Evolutionary conservation across 1,140 invertebrate genomes (phyloP), one percentile per base, ranked within the genome.

Genomic region (Chelonus insularis): DNA sequence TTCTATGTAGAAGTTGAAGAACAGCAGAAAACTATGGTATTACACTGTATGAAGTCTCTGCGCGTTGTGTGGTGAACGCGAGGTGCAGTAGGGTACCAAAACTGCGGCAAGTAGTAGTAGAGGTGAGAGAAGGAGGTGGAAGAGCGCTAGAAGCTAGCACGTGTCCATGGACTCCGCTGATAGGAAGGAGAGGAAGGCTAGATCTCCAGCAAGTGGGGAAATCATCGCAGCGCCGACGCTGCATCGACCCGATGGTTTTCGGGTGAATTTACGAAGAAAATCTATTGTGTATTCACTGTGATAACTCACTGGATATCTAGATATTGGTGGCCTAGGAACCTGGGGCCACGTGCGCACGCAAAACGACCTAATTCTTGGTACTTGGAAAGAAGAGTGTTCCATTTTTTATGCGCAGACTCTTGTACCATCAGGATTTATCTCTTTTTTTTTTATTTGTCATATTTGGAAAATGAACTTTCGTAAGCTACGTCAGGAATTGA

Each of bases 171-270:
- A n/a, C 37, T 11, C 18, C 34, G 21, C 37, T 29, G 18, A 55
- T 7, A 54, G 29, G 50, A 36, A 36, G 16, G 34, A 20, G 14
- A n/a, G 11, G 29, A 14, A 29, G n/a, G 6, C 25, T 52, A 11
- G 50, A 52, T 25, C 25, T 21, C n/a, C 32, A 32, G 39, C 29
- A 29, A 37, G 37, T 57, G 37, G 32, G 34, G 34, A 54, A 37
- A 20, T n/a, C 21, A 50, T 55, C 60, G 52, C 65, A 69, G 72
- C 74, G 70, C 72, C 72, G 72, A 68, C 72, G 72, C 71, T 73
- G 69, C 68, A 76, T 75, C 72, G 73, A 75, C 72, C 72, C 68
- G 62, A 50, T 54, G 18, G n/a, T 39, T 54, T 54, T 54, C 23
- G 51, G 20, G 34, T 55, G 29, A 16, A 34, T 34, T 51, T 7